A percentile compares a stretch with the other conserved stretches of the same genome.
Evolutionary conservation across 2,888 invertebrate genomes (phyloP).

Genomic region (Xestobium rufovillosum): DNA sequence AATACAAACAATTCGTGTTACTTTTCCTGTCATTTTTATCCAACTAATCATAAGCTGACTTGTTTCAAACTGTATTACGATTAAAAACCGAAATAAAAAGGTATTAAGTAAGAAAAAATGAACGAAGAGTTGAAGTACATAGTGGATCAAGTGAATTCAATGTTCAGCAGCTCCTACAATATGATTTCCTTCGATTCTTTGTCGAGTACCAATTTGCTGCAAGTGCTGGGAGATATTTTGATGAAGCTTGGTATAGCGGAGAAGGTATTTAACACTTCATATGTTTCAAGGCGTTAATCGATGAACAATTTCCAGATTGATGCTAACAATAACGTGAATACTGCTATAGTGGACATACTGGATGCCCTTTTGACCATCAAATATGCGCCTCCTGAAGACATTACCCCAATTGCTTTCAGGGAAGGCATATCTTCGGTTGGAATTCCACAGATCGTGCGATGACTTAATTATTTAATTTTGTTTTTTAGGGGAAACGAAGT

Average conservation of each 20-base stretch:
- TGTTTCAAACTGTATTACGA: too few species aligned
- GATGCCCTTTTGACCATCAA: background rate
- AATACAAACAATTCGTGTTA: too few species aligned
- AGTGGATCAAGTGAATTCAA: background rate
- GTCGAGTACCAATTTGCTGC: background rate
- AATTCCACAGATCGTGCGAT: background rate
- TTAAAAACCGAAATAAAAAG: too few species aligned
- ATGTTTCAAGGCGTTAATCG: too few species aligned
- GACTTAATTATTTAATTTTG: background rate
- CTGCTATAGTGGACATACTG: background rate
- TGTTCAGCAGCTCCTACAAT: background rate
- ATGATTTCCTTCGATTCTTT: background rate
- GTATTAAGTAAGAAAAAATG: too few species aligned
- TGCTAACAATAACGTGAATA: background rate
- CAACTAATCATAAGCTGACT: too few species aligned
- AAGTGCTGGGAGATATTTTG: conserved; percentile 2
- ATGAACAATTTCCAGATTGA: background rate
- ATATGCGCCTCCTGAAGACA: background rate
- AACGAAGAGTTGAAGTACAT: conserved; percentile 1
- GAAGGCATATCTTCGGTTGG: background rate
- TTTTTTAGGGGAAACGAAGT: background rate
- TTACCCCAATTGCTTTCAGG: background rate
- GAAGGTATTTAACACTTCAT: background rate
- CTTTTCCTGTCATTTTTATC: too few species aligned
- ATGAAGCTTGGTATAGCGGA: conserved; percentile 1